A percentile compares a stretch with the other conserved stretches of the same genome.
phyloP scores from a whole-genome alignment of 2,797 vertebrate species.

The Eulemur coronatus region DNA sequence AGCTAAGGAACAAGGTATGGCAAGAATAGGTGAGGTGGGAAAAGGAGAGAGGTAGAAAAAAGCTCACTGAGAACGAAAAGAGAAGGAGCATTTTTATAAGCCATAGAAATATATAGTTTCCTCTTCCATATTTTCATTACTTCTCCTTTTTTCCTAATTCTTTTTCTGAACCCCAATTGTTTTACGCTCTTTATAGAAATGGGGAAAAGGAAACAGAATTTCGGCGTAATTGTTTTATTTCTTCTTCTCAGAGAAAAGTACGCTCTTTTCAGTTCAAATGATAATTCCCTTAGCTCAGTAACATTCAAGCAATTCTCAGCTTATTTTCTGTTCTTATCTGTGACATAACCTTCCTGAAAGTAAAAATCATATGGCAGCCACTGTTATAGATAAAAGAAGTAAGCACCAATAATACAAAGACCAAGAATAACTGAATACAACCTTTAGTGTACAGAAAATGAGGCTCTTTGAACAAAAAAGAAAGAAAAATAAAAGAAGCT shows the following conservation, averaged over 20 bases:
- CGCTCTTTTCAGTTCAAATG: slow-evolving; percentile 16
- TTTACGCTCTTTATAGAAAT: slow-evolving; percentile 26
- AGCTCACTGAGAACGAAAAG: not conserved
- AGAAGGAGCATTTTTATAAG: not conserved
- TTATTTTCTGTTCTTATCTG: slow-evolving; percentile 31
- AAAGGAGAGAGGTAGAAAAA: not conserved
- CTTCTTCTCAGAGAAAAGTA: not conserved
- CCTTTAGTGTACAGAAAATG: not conserved
- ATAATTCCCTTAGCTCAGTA: slow-evolving; percentile 30
- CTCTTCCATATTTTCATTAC: not conserved
- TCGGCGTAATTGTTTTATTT: slow-evolving; percentile 20
- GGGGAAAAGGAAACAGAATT: not conserved
- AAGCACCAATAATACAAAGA: not conserved
- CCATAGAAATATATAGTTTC: not conserved
- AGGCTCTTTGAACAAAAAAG: not conserved
- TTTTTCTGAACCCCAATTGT: slow-evolving; percentile 31
- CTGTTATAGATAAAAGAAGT: slow-evolving; percentile 18
- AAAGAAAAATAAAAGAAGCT: not conserved
- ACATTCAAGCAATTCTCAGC: slow-evolving; percentile 10
- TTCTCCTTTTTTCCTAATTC: not conserved
- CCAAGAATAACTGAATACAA: not conserved
- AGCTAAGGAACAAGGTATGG: not conserved
- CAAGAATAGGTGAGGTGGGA: not conserved
- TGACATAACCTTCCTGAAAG: slow-evolving; percentile 27
- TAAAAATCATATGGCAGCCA: slow-evolving; percentile 13